Conservation (phyloP, 2,888 invertebrate genomes). For the Philonicus albiceps region DNA sequence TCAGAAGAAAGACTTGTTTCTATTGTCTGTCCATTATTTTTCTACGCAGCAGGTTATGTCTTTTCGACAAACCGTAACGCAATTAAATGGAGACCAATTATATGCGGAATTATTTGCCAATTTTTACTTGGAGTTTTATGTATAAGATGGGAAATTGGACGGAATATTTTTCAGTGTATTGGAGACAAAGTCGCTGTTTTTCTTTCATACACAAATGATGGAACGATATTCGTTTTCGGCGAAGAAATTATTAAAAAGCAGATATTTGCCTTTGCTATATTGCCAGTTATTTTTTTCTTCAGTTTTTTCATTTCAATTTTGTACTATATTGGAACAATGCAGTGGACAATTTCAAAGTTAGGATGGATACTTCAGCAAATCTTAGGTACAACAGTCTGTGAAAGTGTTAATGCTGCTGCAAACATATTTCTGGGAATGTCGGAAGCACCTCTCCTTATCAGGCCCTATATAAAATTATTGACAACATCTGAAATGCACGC, state of each 20-base stretch:
- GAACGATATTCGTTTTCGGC: conserved; percentile 87
- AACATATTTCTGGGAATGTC: conserved; percentile 95
- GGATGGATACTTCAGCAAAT: conserved; percentile 78
- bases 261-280: conserved; percentile 88
- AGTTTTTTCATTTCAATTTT: conserved; percentile 89
- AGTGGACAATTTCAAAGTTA: conserved; percentile 81
- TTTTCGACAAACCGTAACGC: conserved; percentile 69
- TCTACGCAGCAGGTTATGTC: conserved; percentile 71
- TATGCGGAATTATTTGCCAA: conserved; percentile 83
- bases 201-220: conserved; percentile 78
- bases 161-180: conserved; percentile 69
- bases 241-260: conserved; percentile 68
- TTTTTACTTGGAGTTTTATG: conserved; percentile 84
- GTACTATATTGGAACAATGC: conserved; percentile 89
- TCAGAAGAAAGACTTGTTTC: conserved; percentile 72
- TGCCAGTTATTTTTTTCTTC: conserved; percentile 94
- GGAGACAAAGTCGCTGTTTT: conserved; percentile 76
- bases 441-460: conserved; percentile 88
- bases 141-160: conserved; percentile 83
- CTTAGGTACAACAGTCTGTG: conserved; percentile 90
- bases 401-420: conserved; percentile 91
- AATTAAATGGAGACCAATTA: conserved; percentile 81
- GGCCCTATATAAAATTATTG: conserved; percentile 81
- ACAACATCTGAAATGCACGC: conserved; percentile 93
- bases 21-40: conserved; percentile 70